A percentile compares a stretch with the other conserved stretches of the same genome.
phyloP scores from a whole-genome alignment of 2,113 vertebrate genomes.

The Lepus americanus region DNA sequence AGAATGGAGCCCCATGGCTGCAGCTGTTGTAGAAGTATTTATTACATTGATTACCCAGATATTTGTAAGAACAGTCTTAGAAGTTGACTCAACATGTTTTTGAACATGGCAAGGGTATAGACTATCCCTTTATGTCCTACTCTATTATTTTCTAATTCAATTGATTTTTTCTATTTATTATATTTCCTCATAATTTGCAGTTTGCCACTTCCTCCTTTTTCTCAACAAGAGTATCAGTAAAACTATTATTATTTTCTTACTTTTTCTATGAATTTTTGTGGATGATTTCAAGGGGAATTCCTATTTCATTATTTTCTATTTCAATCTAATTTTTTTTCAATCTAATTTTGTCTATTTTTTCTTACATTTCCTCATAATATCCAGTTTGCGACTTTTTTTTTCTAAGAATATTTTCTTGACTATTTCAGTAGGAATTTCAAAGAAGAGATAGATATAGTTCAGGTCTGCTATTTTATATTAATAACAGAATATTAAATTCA shows the following conservation, averaged over 20 bases:
- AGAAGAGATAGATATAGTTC: not conserved
- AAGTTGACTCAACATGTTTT: not conserved
- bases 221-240: not conserved
- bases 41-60: not conserved
- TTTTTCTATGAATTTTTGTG: not conserved
- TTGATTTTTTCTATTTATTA: not conserved
- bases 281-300: not conserved
- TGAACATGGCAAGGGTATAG: not conserved
- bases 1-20: not conserved
- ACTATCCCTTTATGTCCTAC: not conserved
- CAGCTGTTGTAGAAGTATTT: not conserved
- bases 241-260: not conserved
- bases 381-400: not conserved
- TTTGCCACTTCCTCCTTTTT: not conserved
- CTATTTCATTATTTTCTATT: too few relatives aligned
- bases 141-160: not conserved
- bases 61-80: not conserved
- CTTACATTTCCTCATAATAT: too few relatives aligned
- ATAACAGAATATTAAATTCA: slow-evolving; percentile 34
- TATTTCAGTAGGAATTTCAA: not conserved
- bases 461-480: not conserved
- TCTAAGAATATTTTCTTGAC: not conserved
- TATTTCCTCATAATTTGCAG: not conserved
- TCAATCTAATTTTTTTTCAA: too few relatives aligned
- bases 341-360: too few relatives aligned